A percentile compares a stretch with the other conserved stretches of the same genome.
Conservation (phyloP, 2,113 vertebrate species). For the Capreolus pygargus region DNA sequence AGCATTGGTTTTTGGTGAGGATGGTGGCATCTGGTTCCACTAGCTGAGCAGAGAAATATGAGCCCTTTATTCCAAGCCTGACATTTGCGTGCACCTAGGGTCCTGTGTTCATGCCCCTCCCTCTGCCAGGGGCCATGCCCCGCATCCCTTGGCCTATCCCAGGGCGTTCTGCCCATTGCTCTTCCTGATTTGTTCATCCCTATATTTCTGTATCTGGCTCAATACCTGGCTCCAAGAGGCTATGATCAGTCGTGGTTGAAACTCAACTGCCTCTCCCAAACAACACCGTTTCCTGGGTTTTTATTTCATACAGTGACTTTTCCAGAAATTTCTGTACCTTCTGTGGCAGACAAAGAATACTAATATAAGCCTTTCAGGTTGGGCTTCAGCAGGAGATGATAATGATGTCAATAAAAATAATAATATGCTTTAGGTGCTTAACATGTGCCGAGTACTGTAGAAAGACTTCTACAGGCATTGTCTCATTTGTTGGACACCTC, state of each 20-base stretch:
- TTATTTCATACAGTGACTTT: not conserved
- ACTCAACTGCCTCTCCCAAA: not conserved
- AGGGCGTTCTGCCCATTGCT: not conserved
- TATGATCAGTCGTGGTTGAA: not conserved
- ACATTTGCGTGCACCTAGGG: rapidly evolving
- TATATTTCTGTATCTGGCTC: no score
- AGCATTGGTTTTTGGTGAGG: not conserved
- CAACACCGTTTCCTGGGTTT: not conserved
- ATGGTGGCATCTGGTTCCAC: not conserved
- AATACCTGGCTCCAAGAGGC: not conserved
- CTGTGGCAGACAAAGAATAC: not conserved
- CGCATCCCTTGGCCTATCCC: not conserved
- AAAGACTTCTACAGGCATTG: not conserved
- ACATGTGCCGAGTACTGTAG: not conserved
- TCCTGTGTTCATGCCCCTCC: no score
- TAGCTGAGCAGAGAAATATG: not conserved
- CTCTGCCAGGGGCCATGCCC: not conserved
- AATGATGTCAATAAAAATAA: not conserved
- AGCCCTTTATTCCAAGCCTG: not conserved
- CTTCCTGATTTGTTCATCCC: not conserved
- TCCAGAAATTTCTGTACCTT: slow-evolving; percentile 15
- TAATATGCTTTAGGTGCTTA: not conserved
- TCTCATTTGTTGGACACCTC: not conserved
- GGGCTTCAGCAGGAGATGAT: not conserved
- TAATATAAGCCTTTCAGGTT: not conserved